A percentile compares a stretch with the other conserved stretches of the same genome.
Evolutionary conservation across 2,888 invertebrate species (phyloP).

Genomic region (Boloria selene): DNA sequence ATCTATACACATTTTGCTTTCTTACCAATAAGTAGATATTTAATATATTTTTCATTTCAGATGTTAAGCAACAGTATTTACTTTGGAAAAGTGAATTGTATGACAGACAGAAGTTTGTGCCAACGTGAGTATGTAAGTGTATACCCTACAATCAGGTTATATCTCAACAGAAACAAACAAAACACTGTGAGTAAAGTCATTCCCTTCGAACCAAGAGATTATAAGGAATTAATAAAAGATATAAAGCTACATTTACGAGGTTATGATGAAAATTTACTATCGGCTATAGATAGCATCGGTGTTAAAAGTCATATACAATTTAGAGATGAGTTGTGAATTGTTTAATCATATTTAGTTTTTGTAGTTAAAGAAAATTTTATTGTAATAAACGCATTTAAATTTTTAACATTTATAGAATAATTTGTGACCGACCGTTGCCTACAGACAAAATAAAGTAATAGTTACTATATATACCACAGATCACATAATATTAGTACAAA

Average conservation of each 20-base stretch:
- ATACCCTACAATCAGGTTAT: constrained; percentile 69
- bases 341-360: background rate
- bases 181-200: constrained; percentile 57
- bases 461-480: too few species aligned
- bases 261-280: constrained; percentile 53
- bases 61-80: constrained; percentile 59
- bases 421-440: too few species aligned
- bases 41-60: background rate
- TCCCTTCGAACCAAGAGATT: constrained; percentile 54
- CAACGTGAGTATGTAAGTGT: constrained; percentile 67
- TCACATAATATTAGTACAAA: too few species aligned
- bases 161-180: constrained; percentile 53
- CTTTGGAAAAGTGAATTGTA: constrained; percentile 73
- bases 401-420: too few species aligned
- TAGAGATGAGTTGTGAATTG: constrained; percentile 64
- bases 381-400: too few species aligned
- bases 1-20: too few species aligned
- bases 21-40: too few species aligned
- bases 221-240: constrained; percentile 52
- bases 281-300: constrained; percentile 47
- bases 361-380: too few species aligned
- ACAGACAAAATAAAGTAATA: too few species aligned
- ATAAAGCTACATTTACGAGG: constrained; percentile 55
- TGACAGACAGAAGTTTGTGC: constrained; percentile 66
- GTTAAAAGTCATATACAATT: constrained; percentile 48